Evolutionary conservation across 1,140 invertebrate species (phyloP).

Genomic region (Achatina immaculata): DNA sequence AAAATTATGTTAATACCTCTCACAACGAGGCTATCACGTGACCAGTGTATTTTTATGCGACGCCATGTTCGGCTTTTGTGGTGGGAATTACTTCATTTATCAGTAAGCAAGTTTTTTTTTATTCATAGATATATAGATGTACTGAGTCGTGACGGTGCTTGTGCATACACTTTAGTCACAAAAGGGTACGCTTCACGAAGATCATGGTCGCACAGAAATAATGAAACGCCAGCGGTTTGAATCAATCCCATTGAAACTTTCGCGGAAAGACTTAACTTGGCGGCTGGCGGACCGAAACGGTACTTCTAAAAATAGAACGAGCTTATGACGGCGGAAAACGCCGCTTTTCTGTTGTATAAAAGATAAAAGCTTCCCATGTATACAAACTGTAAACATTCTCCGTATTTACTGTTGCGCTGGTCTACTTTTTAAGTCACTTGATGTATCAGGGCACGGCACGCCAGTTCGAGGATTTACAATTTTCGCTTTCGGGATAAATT

Average conservation of each 20-base stretch:
- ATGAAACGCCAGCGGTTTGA: neutral
- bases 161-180: neutral
- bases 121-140: neutral
- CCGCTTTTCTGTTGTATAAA: neutral
- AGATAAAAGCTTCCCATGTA: neutral
- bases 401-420: too few species aligned
- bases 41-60: slow-evolving; percentile 43
- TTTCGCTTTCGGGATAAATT: too few species aligned
- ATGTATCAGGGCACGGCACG: too few species aligned
- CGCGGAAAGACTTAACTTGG: slow-evolving; percentile 26
- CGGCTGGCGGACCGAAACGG: neutral
- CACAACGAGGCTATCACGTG: slow-evolving; percentile 48
- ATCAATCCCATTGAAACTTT: slow-evolving; percentile 9
- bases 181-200: neutral
- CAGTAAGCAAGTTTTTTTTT: neutral
- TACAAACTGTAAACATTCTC: too few species aligned
- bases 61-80: slow-evolving; percentile 42
- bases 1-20: slow-evolving; percentile 55
- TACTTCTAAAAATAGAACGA: slow-evolving; percentile 24
- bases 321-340: neutral
- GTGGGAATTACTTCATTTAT: slow-evolving; percentile 16
- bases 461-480: too few species aligned
- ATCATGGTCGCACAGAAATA: neutral
- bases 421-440: too few species aligned
- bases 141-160: neutral